These are phyloP conservation scores for Nibea coibor DNA, from an alignment of 2,113 vertebrate genomes.

Conservation along the genomic window DNA sequence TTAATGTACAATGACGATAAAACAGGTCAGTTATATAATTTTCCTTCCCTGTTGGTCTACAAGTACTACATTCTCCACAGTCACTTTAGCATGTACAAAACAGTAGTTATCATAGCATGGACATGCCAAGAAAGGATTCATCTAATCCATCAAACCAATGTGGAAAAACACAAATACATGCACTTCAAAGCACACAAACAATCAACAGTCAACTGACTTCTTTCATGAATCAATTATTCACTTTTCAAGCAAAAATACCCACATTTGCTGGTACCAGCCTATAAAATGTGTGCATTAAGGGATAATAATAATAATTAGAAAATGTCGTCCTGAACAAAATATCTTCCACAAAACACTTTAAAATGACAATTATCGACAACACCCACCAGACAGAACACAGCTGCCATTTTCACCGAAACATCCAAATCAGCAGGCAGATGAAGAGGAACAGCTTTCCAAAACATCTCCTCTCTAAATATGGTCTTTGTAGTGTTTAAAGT, in stretches of 20 bases:
- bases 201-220: neutral
- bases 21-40: neutral
- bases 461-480: constrained; percentile 53
- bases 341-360: neutral
- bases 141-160: neutral
- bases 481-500: constrained; percentile 22
- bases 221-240: neutral
- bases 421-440: constrained; percentile 12
- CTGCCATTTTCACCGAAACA: neutral
- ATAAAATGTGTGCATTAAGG: neutral
- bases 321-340: too few species aligned
- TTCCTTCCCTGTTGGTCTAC: neutral
- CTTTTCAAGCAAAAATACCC: neutral
- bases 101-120: neutral
- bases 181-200: neutral
- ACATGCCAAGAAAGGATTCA: too few species aligned
- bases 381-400: neutral
- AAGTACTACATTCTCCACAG: neutral
- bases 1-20: constrained; percentile 17
- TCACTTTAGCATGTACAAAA: neutral
- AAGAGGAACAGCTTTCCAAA: constrained; percentile 33
- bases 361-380: neutral
- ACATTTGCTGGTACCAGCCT: neutral
- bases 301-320: too few species aligned
- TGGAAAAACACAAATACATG: neutral